These are phyloP conservation scores for Drosophila atripex DNA, from an alignment of 2,888 invertebrate species.

Conservation along the genomic window DNA sequence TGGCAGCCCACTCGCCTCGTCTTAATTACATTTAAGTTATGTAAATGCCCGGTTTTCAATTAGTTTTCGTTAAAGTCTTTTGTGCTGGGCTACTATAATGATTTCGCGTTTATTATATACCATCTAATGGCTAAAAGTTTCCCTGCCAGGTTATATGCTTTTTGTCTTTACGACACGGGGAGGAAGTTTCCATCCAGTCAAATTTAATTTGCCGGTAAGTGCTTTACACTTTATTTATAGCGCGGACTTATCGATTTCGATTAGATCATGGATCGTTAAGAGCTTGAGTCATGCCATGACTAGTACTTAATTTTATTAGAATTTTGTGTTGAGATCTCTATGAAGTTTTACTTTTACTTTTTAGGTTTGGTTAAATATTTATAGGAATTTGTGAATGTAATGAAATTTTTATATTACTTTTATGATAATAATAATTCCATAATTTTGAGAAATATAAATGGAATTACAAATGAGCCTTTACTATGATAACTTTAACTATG, in stretches of 20 bases:
- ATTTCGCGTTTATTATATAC: constrained; percentile 8
- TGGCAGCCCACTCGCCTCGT: constrained; percentile 20
- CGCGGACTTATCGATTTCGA: constrained; percentile 35
- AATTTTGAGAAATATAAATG: too few relatives aligned
- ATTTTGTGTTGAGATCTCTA: neutral
- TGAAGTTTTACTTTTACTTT: constrained; percentile 21
- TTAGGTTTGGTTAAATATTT: neutral
- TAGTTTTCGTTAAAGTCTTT: constrained; percentile 53
- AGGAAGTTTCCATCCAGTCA: constrained; percentile 22
- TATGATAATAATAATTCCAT: too few relatives aligned
- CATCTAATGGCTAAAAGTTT: constrained; percentile 13
- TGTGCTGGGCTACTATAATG: constrained; percentile 24
- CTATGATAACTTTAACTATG: too few relatives aligned
- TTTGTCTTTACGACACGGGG: neutral
- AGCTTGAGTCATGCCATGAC: constrained; percentile 32
- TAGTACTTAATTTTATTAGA: constrained; percentile 1
- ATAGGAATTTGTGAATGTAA: neutral
- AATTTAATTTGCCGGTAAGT: constrained; percentile 20
- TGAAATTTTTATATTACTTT: too few relatives aligned
- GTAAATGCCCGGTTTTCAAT: constrained; percentile 71
- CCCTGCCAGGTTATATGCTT: constrained; percentile 1
- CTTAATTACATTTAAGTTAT: constrained; percentile 75
- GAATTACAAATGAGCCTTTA: too few relatives aligned
- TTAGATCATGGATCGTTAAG: constrained; percentile 32
- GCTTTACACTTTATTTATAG: constrained; percentile 35